Evolutionary conservation across 1,140 invertebrate genomes (phyloP).

Genomic region (Drosophila micromelanica): DNA sequence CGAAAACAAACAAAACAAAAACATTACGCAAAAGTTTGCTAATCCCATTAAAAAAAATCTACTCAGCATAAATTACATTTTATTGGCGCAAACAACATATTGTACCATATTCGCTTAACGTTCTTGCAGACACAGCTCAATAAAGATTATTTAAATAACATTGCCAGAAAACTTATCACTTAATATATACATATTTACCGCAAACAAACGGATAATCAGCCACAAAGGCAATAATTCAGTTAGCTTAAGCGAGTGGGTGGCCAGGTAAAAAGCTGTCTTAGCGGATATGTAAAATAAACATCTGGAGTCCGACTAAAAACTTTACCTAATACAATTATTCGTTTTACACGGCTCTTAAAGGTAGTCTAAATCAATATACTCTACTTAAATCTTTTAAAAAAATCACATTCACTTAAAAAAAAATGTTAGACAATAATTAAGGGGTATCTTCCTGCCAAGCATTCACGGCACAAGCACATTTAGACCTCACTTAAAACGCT

Average conservation of each 20-base stretch:
- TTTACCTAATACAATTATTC: too few species aligned
- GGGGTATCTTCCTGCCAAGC: neutral
- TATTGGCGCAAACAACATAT: constrained; percentile 10
- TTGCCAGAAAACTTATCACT: constrained; percentile 12
- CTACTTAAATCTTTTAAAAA: too few species aligned
- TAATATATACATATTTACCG: constrained; percentile 2
- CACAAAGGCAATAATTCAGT: neutral
- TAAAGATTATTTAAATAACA: constrained; percentile 22
- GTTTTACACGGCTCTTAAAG: too few species aligned
- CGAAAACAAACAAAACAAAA: neutral
- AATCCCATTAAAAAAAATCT: constrained; percentile 2
- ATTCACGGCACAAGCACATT: neutral
- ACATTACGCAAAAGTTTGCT: neutral
- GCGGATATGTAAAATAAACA: too few species aligned
- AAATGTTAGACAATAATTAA: neutral
- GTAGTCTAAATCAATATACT: too few species aligned
- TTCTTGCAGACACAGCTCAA: neutral
- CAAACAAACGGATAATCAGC: neutral
- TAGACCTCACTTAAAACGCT: neutral
- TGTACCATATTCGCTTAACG: neutral
- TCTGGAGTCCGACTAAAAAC: too few species aligned
- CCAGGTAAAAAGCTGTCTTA: neutral
- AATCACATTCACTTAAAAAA: too few species aligned
- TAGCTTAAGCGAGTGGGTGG: neutral
- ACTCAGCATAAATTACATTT: neutral